Evolutionary conservation across 2,888 invertebrate genomes (phyloP), one percentile per base, ranked within the genome.

Genomic region (Caenorhabditis japonica): DNA sequence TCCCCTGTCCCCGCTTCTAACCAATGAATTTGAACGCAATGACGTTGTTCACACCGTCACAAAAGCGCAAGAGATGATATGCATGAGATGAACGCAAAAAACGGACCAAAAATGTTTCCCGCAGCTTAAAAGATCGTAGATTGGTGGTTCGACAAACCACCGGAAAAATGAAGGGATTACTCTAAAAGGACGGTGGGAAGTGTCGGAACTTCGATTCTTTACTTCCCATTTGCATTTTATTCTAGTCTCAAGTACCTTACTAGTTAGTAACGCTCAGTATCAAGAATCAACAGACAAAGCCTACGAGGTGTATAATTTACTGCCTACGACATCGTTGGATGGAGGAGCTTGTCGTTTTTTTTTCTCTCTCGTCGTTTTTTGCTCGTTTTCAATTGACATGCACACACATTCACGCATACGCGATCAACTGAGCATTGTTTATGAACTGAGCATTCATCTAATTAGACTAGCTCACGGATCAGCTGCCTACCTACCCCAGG

Each of bases 1-100:
- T n/a, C n/a, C n/a, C 30, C 10, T 30, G 30, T 21, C 43, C 41
- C 34, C n/a, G n/a, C n/a, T n/a, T n/a, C 21, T 43, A 49, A 39
- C 41, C 41, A 64, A 66, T 66, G 66, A 56, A 66, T 66, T 66
- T 56, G 66, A 56, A 56, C 66, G n/a, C n/a, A n/a, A n/a, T n/a
- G n/a, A n/a, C n/a, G n/a, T n/a, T n/a, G n/a, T n/a, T n/a, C n/a
- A n/a, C n/a, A n/a, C n/a, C n/a, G n/a, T n/a, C n/a, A n/a, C n/a
- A n/a, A 49, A 38, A 56, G 53, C 36, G 47, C 30, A 58, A 25
- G 44, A 7, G 33, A 34, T 66, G 56, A 56, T 49, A 49, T 56
- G 66, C 34, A 23, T n/a, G n/a, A 61, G 43, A 43, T 23, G 62
- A 55, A 39, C 64, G 56, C 49, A 49, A 41, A 56, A 56, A 47